Base-by-base conservation (phyloP, 2,797 vertebrate species). In the Euphonia xanthogaster region DNA sequence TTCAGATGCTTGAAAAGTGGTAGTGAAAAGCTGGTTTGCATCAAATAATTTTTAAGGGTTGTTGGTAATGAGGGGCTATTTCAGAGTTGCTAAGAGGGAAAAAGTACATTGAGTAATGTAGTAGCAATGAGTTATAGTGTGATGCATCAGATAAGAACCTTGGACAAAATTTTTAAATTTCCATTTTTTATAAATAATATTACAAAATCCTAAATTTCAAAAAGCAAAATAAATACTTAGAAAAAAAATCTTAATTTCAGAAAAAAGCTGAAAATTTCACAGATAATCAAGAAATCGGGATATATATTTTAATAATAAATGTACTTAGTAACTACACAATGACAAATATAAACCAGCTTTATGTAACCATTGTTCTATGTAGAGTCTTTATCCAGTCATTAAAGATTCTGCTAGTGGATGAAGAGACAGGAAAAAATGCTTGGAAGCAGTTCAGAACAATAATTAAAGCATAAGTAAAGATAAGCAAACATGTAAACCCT, bases 1-100 rank as follows among this genome's bases (percentile, higher is more conserved):
- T 96, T 95, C 71, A 95, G 88, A 66, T 89, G 63, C 50, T 83
- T 66, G 21, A 84, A 84, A 92, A 75, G 30, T 14, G 53, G 54
- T 27, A 14, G 14, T 76, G 51, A 70, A 82, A 81, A 80, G n/a
- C 51, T 87, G 31, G 0, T 95, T 80, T 90, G 3, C 85, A 72
- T 94, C 72, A 58, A 9, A 45, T 57, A 4, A 2, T 76, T 78
- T 90, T 57, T 25, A 60, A 72, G 50, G 2, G 10, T 50, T 89
- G 27, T 44, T 76, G 8, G 54, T 93, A 90, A 66, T 88, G 44
- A 88, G 37, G 54, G 20, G 3, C n/a, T 65, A 42, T 82, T 94
- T 91, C 83, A 82, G 66, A 94, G 94, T 72, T 72, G 37, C 33
- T 73, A 74, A 45, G 37, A 61, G 45, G 35, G 48, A 78, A 88